Evolutionary conservation across 2,888 invertebrate genomes (phyloP).

Genomic region (Xanthorhoe designata): DNA sequence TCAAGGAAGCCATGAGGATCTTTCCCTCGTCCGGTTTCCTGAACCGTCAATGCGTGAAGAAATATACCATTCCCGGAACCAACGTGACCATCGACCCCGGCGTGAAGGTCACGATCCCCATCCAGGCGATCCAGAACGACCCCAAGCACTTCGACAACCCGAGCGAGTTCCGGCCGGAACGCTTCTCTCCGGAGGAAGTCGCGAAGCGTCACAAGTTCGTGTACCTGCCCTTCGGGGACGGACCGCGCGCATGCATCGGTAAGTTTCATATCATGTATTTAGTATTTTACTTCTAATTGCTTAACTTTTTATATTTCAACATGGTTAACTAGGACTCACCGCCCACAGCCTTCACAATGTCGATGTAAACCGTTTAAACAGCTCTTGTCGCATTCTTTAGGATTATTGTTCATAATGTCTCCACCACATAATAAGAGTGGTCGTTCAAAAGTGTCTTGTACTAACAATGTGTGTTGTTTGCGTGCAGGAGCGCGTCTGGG

Average conservation of each 20-base stretch:
- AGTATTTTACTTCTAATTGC: not conserved
- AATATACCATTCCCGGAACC: slow-evolving; percentile 55
- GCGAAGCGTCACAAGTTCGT: slow-evolving; percentile 54
- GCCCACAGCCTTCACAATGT: not conserved
- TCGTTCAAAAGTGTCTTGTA: not conserved
- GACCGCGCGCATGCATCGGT: slow-evolving; percentile 72
- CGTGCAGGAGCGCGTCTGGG: slow-evolving; percentile 67
- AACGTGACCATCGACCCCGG: slow-evolving; percentile 56
- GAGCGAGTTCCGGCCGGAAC: slow-evolving; percentile 61
- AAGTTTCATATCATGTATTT: slow-evolving; percentile 45
- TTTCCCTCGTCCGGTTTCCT: slow-evolving; percentile 61
- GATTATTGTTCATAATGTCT: not conserved
- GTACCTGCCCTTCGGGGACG: slow-evolving; percentile 70
- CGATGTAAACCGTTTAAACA: not conserved
- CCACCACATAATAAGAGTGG: no score
- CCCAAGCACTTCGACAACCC: slow-evolving; percentile 63
- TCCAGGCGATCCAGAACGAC: slow-evolving; percentile 61
- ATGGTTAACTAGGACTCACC: not conserved
- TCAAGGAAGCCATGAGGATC: slow-evolving; percentile 66
- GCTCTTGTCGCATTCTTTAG: not conserved
- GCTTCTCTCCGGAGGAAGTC: slow-evolving; percentile 58
- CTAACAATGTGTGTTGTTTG: slow-evolving; percentile 1
- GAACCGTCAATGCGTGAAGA: slow-evolving; percentile 50
- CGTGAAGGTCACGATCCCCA: slow-evolving; percentile 37
- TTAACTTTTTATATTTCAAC: not conserved